A percentile compares a stretch with the other conserved stretches of the same genome.
These are phyloP conservation scores for Carpatolechia fugitivella DNA, from an alignment of 2,888 invertebrate species.

Conservation along the genomic window DNA sequence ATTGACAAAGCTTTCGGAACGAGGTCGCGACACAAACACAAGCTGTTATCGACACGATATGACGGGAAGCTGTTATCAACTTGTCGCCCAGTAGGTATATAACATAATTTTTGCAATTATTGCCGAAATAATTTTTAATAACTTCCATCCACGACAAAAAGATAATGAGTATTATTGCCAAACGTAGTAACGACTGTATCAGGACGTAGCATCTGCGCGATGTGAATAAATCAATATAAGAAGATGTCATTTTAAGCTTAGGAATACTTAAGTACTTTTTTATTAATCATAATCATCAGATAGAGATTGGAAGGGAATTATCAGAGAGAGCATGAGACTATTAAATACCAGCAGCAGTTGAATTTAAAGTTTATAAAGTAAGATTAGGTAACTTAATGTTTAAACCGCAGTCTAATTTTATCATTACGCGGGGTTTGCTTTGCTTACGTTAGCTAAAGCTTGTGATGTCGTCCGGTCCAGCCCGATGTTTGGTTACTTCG, in stretches of 20 bases:
- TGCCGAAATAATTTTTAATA: constrained; percentile 70
- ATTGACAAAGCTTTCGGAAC: constrained; percentile 70
- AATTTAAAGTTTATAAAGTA: too few species aligned
- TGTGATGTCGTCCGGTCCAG: constrained; percentile 29
- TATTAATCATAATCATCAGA: too few species aligned
- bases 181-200: neutral
- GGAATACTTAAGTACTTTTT: too few species aligned
- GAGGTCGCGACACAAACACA: constrained; percentile 66
- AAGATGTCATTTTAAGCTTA: too few species aligned
- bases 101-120: constrained; percentile 77
- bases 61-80: constrained; percentile 73
- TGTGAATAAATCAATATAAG: too few species aligned
- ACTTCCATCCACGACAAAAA: constrained; percentile 43
- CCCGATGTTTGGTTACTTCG: constrained; percentile 46
- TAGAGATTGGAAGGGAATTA: too few species aligned
- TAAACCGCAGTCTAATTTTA: constrained; percentile 17
- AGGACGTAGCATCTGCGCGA: too few species aligned
- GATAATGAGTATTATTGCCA: constrained; percentile 1
- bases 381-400: neutral
- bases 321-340: too few species aligned
- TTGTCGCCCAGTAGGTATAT: constrained; percentile 71
- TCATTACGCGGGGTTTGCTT: constrained; percentile 12
- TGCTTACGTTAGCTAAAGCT: constrained; percentile 16
- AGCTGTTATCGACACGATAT: constrained; percentile 56
- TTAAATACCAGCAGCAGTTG: too few species aligned